Evolutionary conservation across 1,140 invertebrate species (phyloP), one percentile per base, ranked within the genome.

Genomic region (Drosophila truncata): DNA sequence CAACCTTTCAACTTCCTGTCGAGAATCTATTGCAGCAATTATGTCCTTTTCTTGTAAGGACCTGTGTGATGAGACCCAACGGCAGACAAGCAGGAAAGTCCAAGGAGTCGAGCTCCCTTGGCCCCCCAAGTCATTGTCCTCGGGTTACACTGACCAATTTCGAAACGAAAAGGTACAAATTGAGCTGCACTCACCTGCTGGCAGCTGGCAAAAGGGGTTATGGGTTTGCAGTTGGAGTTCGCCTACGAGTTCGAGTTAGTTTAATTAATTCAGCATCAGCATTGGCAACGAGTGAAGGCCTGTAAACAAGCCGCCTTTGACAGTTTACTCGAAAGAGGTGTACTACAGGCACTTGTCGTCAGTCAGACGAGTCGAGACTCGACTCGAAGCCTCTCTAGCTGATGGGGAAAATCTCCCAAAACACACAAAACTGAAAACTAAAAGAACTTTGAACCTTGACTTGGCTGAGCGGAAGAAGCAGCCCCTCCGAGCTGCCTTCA

Each of bases 301-400:
- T 84, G 85, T 88, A 71, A 81, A 90, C 85, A 84, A 66, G 76
- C 31, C 16, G 62, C 64, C 62, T 70, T 78, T 88, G 84, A 88
- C 84, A 88, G 84, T 78, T 87, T 85, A 88, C 85, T 80, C 71
- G 78, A 90, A 88, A 88, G 85, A 85, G 85, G 85, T 88, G 86
- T 88, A 76, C 44, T 88, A 76, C 44, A 80, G 72, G 60, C 83
- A 87, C 84, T 87, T 87, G 84, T 87, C 84, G 80, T 88, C 85
- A 90, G 78, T 84, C 81, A 81, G 65, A 35, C 11, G 37, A 42
- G 65, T 39, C 11, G 37, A 42, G 37, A 31, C 50, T 52, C 42
- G 18, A 13, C n/a, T n/a, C n/a, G 33, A 14, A n/a, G 9, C 16
- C 25, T 14, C 33, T 25, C 50, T 10, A 10, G 64, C 46, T 59